phyloP scores from a whole-genome alignment of 30 jellyfish, hydroid and myxozoan species.

The Cassiopea andromeda region DNA sequence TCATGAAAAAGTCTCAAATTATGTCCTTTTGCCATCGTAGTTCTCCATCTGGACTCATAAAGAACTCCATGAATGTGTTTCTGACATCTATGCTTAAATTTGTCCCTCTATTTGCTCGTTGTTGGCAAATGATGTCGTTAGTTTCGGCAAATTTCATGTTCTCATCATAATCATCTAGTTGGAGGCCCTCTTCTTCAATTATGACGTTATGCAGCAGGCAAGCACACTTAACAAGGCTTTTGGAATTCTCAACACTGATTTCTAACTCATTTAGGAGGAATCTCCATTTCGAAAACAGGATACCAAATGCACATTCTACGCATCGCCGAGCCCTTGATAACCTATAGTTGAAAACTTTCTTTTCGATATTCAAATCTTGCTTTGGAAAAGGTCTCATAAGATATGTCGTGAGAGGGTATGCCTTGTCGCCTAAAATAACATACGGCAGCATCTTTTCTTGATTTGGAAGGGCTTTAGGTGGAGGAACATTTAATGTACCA shows the following conservation, averaged over 20 bases:
- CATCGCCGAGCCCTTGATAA: slow-evolving; percentile 29
- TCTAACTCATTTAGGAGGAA: neutral
- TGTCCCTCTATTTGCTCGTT: slow-evolving; percentile 23
- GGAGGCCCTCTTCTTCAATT: slow-evolving; percentile 26
- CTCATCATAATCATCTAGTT: neutral
- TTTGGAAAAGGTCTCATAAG: slow-evolving; percentile 26
- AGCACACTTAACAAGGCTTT: neutral
- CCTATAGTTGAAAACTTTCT: slow-evolving; percentile 30
- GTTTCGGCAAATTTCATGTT: neutral
- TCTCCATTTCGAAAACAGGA: slow-evolving; percentile 23
- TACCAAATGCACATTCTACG: slow-evolving; percentile 31
- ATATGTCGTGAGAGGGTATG: slow-evolving; percentile 19
- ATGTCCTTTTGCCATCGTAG: slow-evolving; percentile 11
- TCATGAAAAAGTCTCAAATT: too few species aligned
- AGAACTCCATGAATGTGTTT: slow-evolving; percentile 3
- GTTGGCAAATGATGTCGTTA: neutral
- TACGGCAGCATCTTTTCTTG: slow-evolving; percentile 3
- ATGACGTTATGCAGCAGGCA: slow-evolving; percentile 28
- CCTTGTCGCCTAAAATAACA: slow-evolving; percentile 37
- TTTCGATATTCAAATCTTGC: neutral
- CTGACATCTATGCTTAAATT: slow-evolving; percentile 2
- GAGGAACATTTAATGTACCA: slow-evolving; percentile 3
- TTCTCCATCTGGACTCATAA: slow-evolving; percentile 12
- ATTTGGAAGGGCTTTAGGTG: slow-evolving; percentile 19
- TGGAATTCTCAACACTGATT: neutral